Conservation (phyloP, 1,140 invertebrate species). For the Drepana arcuata region DNA sequence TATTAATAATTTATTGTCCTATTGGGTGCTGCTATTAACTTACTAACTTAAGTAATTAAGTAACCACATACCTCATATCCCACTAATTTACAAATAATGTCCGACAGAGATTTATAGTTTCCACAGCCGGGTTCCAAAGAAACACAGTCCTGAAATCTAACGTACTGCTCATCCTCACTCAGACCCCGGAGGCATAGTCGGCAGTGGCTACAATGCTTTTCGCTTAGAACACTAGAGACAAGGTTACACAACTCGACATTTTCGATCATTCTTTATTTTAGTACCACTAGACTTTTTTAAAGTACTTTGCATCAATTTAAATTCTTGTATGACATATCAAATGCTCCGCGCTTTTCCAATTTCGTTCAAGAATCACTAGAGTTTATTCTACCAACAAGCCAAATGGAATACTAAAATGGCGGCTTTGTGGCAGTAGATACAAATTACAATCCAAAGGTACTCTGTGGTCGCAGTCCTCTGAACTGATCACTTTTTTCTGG, state of each 20-base stretch:
- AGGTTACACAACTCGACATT: constrained; percentile 30
- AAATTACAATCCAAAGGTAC: no score
- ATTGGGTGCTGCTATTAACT: no score
- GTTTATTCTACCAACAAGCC: background rate
- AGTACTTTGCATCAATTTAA: constrained; percentile 9
- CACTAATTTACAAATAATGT: constrained; percentile 31
- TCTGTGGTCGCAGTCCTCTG: no score
- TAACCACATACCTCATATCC: constrained; percentile 41
- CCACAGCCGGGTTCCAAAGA: constrained; percentile 16
- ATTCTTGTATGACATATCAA: constrained; percentile 19
- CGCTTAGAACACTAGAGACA: constrained; percentile 40
- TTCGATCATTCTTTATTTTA: constrained; percentile 30
- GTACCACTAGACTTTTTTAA: no score
- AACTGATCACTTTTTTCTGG: no score
- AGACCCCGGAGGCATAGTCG: constrained; percentile 53
- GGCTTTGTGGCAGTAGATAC: no score
- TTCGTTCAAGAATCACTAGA: constrained; percentile 45
- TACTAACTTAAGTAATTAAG: no score
- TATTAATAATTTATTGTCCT: no score
- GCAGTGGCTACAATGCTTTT: constrained; percentile 43
- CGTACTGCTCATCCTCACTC: constrained; percentile 28
- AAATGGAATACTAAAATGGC: constrained; percentile 15
- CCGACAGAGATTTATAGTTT: constrained; percentile 23
- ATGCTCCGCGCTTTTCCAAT: constrained; percentile 28
- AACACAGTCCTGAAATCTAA: constrained; percentile 37